phyloP scores from a whole-genome alignment of 2,888 invertebrate species.

The Amorpha juglandis region DNA sequence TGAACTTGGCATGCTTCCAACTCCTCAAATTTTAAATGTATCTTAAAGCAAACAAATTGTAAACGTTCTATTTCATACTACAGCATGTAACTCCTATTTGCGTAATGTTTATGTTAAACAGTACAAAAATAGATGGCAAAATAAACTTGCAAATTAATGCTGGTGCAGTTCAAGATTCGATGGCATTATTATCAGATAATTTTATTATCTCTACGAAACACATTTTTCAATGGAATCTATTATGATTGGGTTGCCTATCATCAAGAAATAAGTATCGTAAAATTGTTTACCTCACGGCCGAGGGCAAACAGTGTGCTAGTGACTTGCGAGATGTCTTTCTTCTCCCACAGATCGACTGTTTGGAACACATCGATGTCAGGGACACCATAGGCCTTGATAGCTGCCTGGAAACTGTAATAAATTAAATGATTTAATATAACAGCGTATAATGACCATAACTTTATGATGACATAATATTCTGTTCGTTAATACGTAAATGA shows the following conservation, averaged over 20 bases:
- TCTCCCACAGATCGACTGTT: conserved; percentile 98
- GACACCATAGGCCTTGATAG: conserved; percentile 94
- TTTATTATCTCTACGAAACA: neutral
- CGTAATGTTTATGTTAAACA: conserved; percentile 15
- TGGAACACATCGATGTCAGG: conserved; percentile 96
- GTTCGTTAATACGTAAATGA: neutral
- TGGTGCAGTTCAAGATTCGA: neutral
- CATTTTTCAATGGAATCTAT: neutral
- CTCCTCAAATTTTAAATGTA: conserved; percentile 62
- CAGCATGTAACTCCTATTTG: conserved; percentile 13
- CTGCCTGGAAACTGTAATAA: conserved; percentile 89
- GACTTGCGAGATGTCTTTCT: conserved; percentile 94
- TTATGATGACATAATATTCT: neutral
- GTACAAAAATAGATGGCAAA: conserved; percentile 3
- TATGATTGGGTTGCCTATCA: neutral
- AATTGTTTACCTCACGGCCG: conserved; percentile 89
- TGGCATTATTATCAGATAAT: neutral
- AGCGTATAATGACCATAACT: neutral
- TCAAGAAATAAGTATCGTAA: neutral
- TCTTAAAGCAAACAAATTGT: conserved; percentile 67
- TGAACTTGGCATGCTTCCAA: conserved; percentile 73
- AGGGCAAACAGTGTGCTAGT: conserved; percentile 93
- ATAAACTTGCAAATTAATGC: neutral
- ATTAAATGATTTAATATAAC: conserved; percentile 2
- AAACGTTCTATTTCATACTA: conserved; percentile 60